A percentile compares a stretch with the other conserved stretches of the same genome.
Conservation (phyloP, 1,140 invertebrate species). For the Leptinotarsa defecta region DNA sequence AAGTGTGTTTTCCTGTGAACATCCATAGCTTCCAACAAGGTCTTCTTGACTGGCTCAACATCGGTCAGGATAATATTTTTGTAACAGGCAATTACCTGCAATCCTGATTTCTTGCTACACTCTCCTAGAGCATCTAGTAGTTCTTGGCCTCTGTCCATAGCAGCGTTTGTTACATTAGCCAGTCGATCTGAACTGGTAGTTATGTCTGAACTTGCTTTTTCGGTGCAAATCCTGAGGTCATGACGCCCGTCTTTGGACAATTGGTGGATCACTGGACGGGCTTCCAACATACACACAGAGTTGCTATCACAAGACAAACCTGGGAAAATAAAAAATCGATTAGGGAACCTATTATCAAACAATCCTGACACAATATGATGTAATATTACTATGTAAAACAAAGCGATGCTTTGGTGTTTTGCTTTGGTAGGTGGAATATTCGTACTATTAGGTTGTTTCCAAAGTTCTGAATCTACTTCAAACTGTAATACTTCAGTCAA, state of each 20-base stretch:
- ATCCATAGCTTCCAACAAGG: slow-evolving; percentile 39
- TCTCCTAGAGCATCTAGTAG: slow-evolving; percentile 41
- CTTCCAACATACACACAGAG: slow-evolving; percentile 18
- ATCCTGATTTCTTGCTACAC: slow-evolving; percentile 40
- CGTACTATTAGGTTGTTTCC: no score
- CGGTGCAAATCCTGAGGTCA: slow-evolving; percentile 32
- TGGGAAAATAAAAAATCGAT: slow-evolving; percentile 9
- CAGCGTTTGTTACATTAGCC: slow-evolving; percentile 28
- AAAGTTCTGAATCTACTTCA: no score
- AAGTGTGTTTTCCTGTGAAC: slow-evolving; percentile 36
- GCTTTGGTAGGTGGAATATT: no score
- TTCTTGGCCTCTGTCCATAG: slow-evolving; percentile 37
- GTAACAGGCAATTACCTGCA: slow-evolving; percentile 46
- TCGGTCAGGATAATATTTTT: slow-evolving; percentile 45
- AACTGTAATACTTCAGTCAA: no score
- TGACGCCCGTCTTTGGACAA: slow-evolving; percentile 27
- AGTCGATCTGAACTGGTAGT: slow-evolving; percentile 30
- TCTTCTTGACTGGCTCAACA: slow-evolving; percentile 42
- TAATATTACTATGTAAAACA: no score
- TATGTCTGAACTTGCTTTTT: slow-evolving; percentile 16
- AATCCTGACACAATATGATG: no score
- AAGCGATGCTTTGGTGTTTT: no score
- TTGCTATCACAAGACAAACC: slow-evolving; percentile 33
- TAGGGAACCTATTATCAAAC: no score
- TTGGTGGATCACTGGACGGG: slow-evolving; percentile 33